Evolutionary conservation across 2,888 invertebrate genomes (phyloP).

Genomic region (Caenorhabditis macrosperma): DNA sequence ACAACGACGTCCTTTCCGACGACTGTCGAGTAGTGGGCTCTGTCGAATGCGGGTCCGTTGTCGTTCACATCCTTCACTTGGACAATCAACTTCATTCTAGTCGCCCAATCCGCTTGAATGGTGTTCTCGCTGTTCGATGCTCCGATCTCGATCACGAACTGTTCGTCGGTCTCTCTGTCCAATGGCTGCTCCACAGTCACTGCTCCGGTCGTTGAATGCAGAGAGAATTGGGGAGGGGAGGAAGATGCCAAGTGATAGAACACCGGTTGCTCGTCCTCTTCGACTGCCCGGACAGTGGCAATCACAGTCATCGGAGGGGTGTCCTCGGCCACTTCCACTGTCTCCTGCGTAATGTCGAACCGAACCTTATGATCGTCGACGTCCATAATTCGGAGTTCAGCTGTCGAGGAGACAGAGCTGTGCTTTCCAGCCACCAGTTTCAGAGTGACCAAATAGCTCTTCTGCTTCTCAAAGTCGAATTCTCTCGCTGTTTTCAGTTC

Average conservation of each 20-base stretch:
- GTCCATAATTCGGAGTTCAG: conserved; percentile 47
- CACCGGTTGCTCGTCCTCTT: conserved; percentile 45
- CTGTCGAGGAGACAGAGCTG: conserved; percentile 2
- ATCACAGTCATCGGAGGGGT: conserved; percentile 22
- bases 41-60: conserved; percentile 43
- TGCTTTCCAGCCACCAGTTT: conserved; percentile 43
- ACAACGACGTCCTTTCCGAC: conserved; percentile 50
- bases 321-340: conserved; percentile 44
- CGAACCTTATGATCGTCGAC: conserved; percentile 41
- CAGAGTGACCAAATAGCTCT: conserved; percentile 38
- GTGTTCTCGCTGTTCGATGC: conserved; percentile 29
- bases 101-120: not conserved
- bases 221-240: conserved; percentile 51
- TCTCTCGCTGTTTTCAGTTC: conserved; percentile 49
- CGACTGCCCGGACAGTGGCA: conserved; percentile 39
- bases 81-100: conserved; percentile 6
- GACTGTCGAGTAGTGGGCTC: conserved; percentile 25
- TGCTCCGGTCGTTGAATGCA: conserved; percentile 43
- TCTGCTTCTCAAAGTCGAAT: conserved; percentile 59
- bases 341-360: conserved; percentile 28
- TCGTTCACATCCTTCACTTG: conserved; percentile 54
- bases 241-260: conserved; percentile 40
- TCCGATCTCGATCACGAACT: conserved; percentile 42
- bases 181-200: conserved; percentile 48
- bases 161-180: conserved; percentile 32